These are phyloP conservation scores for Mormyrops attenuatus DNA, from an alignment of 2,797 vertebrate species.

Conservation along the genomic window DNA sequence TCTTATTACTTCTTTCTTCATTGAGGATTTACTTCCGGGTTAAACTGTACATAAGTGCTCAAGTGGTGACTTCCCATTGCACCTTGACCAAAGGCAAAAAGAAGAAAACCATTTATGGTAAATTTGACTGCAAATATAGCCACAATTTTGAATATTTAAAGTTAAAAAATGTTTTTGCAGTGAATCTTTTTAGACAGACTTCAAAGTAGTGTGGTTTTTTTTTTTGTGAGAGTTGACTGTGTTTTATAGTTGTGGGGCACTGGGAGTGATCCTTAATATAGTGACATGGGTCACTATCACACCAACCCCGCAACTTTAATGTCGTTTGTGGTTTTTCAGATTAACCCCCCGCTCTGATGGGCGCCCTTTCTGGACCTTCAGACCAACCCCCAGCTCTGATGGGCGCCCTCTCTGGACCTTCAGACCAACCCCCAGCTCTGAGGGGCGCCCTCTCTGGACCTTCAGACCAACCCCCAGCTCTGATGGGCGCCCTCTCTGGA, in stretches of 20 bases:
- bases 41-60: slow-evolving; percentile 73
- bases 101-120: slow-evolving; percentile 72
- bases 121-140: slow-evolving; percentile 71
- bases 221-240: slow-evolving; percentile 25
- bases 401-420: no score
- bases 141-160: slow-evolving; percentile 36
- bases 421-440: no score
- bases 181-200: slow-evolving; percentile 21
- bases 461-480: no score
- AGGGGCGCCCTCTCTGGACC: no score
- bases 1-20: slow-evolving; percentile 14
- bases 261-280: slow-evolving; percentile 50
- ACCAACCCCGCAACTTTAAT: slow-evolving; percentile 9
- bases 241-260: slow-evolving; percentile 45
- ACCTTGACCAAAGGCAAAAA: slow-evolving; percentile 39
- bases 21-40: slow-evolving; percentile 26
- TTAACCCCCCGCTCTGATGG: not conserved
- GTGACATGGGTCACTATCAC: slow-evolving; percentile 44
- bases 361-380: slow-evolving; percentile 2
- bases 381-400: no score
- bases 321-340: slow-evolving; percentile 24
- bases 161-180: slow-evolving; percentile 14
- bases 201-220: slow-evolving; percentile 61
- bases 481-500: no score
- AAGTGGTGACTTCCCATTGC: slow-evolving; percentile 50